Percentiles rank a stretch among this genome's conserved stretches.
Evolutionary conservation across 1,140 invertebrate genomes (phyloP).

Genomic region (Calosoma granatense): DNA sequence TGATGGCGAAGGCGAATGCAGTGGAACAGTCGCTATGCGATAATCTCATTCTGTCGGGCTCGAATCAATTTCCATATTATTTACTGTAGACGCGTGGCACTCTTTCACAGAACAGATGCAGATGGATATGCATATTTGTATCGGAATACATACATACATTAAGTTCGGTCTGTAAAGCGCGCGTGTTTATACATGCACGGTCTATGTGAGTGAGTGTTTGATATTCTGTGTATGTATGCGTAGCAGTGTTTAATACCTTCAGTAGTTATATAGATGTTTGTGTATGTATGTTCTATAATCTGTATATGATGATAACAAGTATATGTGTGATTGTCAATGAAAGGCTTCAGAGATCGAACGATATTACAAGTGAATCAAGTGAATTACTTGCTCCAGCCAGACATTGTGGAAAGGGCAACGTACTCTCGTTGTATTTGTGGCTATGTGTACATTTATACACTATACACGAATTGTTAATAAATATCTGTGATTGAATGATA

Average conservation of each 20-base stretch:
- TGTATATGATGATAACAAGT: neutral
- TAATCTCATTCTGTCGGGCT: conserved; percentile 8
- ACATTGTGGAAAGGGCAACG: too few relatives aligned
- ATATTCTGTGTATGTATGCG: neutral
- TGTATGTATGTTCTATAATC: neutral
- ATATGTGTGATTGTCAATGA: neutral
- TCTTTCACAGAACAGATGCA: neutral
- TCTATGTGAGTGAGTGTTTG: too few relatives aligned
- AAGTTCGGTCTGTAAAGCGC: too few relatives aligned
- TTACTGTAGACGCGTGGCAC: conserved; percentile 13
- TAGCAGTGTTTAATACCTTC: neutral
- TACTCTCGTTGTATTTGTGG: too few relatives aligned
- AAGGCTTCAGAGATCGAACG: neutral
- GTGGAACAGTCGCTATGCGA: too few relatives aligned
- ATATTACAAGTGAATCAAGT: neutral
- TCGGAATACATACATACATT: too few relatives aligned
- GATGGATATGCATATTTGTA: too few relatives aligned
- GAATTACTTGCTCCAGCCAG: neutral
- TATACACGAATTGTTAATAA: neutral
- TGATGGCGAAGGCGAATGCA: too few relatives aligned
- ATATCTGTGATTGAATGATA: neutral
- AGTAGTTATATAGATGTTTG: neutral
- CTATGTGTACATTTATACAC: too few relatives aligned
- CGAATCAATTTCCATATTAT: conserved; percentile 28
- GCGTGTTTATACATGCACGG: too few relatives aligned